Base-by-base conservation (phyloP, 35 echinoderm and acorn worm genomes). In the Holothuria glaberrima region DNA sequence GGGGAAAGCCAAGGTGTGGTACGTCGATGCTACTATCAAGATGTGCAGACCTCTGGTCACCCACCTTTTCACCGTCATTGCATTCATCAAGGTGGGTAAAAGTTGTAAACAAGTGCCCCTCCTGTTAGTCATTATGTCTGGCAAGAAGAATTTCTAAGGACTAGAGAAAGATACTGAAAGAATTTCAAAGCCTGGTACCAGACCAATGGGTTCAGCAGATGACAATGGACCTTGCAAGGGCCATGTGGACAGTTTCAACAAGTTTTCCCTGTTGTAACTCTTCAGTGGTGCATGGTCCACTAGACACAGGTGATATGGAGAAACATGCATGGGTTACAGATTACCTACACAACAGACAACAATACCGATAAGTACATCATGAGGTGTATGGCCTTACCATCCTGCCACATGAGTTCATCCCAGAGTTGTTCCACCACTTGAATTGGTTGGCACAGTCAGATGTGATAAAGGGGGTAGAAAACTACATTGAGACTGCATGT, bases 311-410 rank as follows among this genome's bases (percentile, higher is more conserved):
- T 18, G 54, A 44, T 89, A 9, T 89, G 88, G 88, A 36, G 61
- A 13, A 83, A 81, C n/a, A 54, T 80, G 9, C 73, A 44, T n/a
- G 61, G 75, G 6, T 75, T 91, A 25, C 57, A 38, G 30, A 59
- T 44, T 0, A 22, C 73, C 3, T 91, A 91, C 89, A 91, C 10
- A 12, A 59, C 22, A 10, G 41, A 82, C 26, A 12, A 26, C 9
- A 30, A 41, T 17, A 34, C 61, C 29, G 21, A 81, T 30, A 59
- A 91, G 16, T 80, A 82, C 59, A 58, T 91, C 74, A 10, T 56
- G 19, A 30, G 20, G 30, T 35, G 83, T 46, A 91, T 91, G 89
- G 75, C 89, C 1, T 28, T 83, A 19, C 89, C 75, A 2, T 91
- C 17, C 58, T 91, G 4, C 77, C 89, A 46, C 44, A 46, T 10